These are phyloP conservation scores for Apogon hyalosoma DNA, from an alignment of 2,797 vertebrate species.

Conservation along the genomic window DNA sequence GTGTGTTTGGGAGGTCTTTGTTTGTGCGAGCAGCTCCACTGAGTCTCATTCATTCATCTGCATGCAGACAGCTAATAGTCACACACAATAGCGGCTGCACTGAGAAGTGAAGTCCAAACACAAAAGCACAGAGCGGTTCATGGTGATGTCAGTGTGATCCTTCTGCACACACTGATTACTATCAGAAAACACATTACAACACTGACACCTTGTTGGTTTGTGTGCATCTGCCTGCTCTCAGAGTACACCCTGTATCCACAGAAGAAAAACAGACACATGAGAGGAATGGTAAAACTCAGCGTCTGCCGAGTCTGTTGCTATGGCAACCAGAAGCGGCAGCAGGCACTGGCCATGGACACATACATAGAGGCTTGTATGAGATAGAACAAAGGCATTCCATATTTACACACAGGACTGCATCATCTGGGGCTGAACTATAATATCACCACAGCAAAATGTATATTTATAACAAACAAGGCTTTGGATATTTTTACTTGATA, in stretches of 20 bases:
- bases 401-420: neutral
- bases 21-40: neutral
- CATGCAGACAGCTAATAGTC: neutral
- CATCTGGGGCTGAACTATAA: too few species aligned
- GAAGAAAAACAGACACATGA: conserved; percentile 38
- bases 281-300: conserved; percentile 35
- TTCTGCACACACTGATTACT: neutral
- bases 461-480: too few species aligned
- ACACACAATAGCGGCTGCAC: neutral
- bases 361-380: conserved; percentile 1
- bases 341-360: conserved; percentile 32
- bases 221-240: neutral
- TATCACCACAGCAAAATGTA: too few species aligned
- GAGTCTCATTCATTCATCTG: neutral
- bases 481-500: too few species aligned
- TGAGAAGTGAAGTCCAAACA: neutral
- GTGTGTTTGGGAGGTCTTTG: neutral
- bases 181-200: conserved; percentile 36
- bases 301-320: conserved; percentile 75
- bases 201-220: neutral
- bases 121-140: neutral
- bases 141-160: neutral
- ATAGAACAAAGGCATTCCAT: conserved; percentile 3
- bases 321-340: conserved; percentile 69
- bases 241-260: conserved; percentile 8